Evolutionary conservation across 2,113 vertebrate species (phyloP), one percentile per base, ranked within the genome.

Genomic region (Erythrocercus mccallii): DNA sequence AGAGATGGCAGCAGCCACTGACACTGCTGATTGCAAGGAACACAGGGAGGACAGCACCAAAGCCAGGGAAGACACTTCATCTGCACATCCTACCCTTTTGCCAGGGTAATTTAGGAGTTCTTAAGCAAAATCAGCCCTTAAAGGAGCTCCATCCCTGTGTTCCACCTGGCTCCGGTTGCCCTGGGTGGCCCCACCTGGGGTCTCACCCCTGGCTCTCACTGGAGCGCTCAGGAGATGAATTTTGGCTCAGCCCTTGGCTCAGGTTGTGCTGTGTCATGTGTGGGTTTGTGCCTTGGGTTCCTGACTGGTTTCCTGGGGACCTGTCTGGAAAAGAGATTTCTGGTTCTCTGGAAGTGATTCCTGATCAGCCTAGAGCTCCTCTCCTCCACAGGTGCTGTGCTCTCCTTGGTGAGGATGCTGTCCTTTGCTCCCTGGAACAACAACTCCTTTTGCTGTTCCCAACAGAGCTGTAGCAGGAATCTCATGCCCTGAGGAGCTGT

Each of bases 301-400:
- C 51, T 58, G 7, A 1, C 1, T 1, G 0, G 3, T 42, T 68
- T 27, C 1, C 0, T 44, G 5, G 9, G 30, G 12, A 1, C 0
- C 16, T 16, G 1, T 5, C 27, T 73, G 24, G 24, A 17, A 28
- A 23, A 4, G 0, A 37, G 47, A 79, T 28, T 64, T 64, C 76
- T 53, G 60, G 14, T 30, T n/a, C 15, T n/a, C 37, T 64, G 76
- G 60, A 3, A 2, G 9, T 3, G 45, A 7, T n/a, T 50, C 4
- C 16, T 23, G 1, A 8, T 8, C 0, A 25, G 1, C 11, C 21
- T 21, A 0, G 23, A 64, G 35, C 9, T 73, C 7, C 4, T 38
- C 7, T 30, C 8, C 5, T n/a, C 58, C 12, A 1, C 2, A 15
- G 53, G 53, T 51, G 11, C 28, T 7, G n/a, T 23, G 4, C 21